These are phyloP conservation scores for Pontoporia blainvillei DNA, from an alignment of 2,113 vertebrate species.

Conservation along the genomic window DNA sequence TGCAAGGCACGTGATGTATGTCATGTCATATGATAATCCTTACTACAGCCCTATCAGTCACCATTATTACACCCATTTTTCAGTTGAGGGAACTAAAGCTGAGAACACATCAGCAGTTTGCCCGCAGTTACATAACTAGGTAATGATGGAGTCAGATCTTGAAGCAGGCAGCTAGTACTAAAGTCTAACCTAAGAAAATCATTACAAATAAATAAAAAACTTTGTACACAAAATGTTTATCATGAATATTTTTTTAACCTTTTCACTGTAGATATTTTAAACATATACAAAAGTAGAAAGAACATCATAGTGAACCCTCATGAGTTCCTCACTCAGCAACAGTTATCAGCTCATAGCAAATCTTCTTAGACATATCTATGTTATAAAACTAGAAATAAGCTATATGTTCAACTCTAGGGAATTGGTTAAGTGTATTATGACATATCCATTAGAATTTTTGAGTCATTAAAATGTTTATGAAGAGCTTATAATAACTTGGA, in stretches of 20 bases:
- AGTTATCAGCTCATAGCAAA: background rate
- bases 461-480: conserved; percentile 7
- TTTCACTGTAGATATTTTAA: background rate
- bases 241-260: background rate
- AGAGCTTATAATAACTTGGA: background rate
- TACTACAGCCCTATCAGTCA: background rate
- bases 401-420: background rate
- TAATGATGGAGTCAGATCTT: background rate
- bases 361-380: background rate
- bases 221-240: background rate
- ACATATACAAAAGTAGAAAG: conserved; percentile 21
- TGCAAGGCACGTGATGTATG: background rate
- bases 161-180: background rate
- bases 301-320: background rate
- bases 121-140: background rate
- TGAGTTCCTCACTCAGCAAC: background rate
- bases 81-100: background rate
- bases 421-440: background rate
- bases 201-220: background rate
- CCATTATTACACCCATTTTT: background rate
- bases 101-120: background rate
- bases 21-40: background rate
- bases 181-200: background rate
- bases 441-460: conserved; percentile 16
- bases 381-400: conserved; percentile 23